phyloP scores from a whole-genome alignment of 2,113 vertebrate species.

The Sorex araneus region DNA sequence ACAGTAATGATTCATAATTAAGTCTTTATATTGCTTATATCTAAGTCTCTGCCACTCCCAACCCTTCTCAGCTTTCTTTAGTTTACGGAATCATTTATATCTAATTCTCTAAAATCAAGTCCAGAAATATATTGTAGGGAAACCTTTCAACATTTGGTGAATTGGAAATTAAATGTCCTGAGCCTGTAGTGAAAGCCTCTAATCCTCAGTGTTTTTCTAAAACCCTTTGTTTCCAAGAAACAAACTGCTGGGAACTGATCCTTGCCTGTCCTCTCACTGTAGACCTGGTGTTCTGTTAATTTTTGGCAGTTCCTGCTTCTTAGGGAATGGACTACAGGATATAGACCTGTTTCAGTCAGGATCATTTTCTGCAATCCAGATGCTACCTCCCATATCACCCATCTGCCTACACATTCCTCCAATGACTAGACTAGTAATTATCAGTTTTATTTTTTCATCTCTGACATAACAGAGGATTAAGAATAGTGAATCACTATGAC shows the following conservation, averaged over 20 bases:
- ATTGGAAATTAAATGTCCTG: conserved; percentile 9
- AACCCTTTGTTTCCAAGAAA: conserved; percentile 8
- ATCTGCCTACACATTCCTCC: neutral
- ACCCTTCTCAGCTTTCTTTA: neutral
- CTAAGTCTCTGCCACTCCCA: neutral
- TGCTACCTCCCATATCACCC: neutral
- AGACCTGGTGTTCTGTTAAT: neutral
- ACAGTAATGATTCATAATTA: conserved; percentile 18
- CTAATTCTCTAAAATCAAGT: neutral
- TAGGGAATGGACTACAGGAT: neutral
- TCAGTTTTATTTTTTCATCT: conserved; percentile 38
- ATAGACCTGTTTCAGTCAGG: neutral
- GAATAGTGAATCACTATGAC: conserved; percentile 8
- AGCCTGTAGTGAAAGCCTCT: neutral
- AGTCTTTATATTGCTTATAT: neutral
- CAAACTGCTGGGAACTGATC: neutral
- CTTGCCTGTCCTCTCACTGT: neutral
- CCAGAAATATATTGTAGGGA: neutral
- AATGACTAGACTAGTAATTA: neutral
- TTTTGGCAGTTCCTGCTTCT: conserved; percentile 12
- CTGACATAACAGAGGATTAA: conserved; percentile 15
- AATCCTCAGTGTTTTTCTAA: neutral
- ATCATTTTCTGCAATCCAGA: neutral
- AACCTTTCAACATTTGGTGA: neutral
- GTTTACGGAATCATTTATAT: conserved; percentile 20